Evolutionary conservation across 2,113 vertebrate genomes (phyloP).

Genomic region (Paramisgurnus dabryanus): DNA sequence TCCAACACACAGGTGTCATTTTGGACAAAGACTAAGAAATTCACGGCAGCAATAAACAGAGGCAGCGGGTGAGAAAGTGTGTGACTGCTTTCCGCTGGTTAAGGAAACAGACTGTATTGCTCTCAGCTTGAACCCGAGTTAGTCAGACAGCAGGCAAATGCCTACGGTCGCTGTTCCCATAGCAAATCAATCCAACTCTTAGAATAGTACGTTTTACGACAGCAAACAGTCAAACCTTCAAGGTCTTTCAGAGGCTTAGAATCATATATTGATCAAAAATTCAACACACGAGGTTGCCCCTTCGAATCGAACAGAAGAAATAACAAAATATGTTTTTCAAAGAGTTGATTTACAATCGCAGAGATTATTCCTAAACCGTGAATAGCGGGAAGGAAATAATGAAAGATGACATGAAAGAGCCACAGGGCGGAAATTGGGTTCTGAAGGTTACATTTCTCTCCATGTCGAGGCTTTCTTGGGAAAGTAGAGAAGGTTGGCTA

Average conservation of each 20-base stretch:
- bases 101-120: slow-evolving; percentile 8
- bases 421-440: slow-evolving; percentile 24
- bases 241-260: not conserved
- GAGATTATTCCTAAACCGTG: slow-evolving; percentile 30
- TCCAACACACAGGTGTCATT: not conserved
- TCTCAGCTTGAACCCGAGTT: not conserved
- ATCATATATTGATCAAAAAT: slow-evolving; percentile 2
- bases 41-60: not conserved
- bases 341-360: slow-evolving; percentile 16
- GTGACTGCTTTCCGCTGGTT: not conserved
- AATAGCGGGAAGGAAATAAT: slow-evolving; percentile 40
- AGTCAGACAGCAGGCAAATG: not conserved
- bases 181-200: not conserved
- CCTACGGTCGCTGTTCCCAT: not conserved
- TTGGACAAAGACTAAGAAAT: not conserved
- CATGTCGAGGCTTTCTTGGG: not conserved
- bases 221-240: not conserved
- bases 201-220: not conserved
- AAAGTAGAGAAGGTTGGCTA: slow-evolving; percentile 37
- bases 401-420: slow-evolving; percentile 41
- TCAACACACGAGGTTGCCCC: not conserved
- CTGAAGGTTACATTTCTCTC: slow-evolving; percentile 27
- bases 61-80: not conserved
- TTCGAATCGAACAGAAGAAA: slow-evolving; percentile 2
- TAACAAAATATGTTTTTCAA: slow-evolving; percentile 17